phyloP scores from a whole-genome alignment of 2,797 vertebrate genomes.

The Euphonia xanthogaster region DNA sequence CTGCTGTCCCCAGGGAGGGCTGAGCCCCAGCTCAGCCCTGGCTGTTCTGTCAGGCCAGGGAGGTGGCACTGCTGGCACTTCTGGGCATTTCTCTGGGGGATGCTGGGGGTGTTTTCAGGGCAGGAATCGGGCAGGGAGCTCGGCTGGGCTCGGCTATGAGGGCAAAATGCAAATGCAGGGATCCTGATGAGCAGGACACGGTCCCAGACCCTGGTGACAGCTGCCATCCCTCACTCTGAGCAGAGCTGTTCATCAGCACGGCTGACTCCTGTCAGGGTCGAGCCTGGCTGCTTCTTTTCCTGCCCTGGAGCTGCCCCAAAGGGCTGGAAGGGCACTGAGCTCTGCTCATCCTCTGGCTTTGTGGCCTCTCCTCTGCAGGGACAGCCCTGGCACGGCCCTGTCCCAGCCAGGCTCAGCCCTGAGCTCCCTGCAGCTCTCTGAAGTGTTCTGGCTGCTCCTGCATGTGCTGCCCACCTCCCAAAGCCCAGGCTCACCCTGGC shows the following conservation, averaged over 20 bases:
- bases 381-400: fast-evolving
- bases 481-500: background rate
- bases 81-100: background rate
- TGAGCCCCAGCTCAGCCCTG: background rate
- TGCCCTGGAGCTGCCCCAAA: background rate
- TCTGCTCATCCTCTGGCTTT: fast-evolving
- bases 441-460: fast-evolving
- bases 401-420: background rate
- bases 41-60: fast-evolving
- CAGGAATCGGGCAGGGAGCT: background rate
- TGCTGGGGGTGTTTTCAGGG: background rate
- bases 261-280: fast-evolving
- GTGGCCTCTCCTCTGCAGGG: fast-evolving
- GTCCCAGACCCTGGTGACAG: background rate
- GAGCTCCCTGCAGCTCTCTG: fast-evolving
- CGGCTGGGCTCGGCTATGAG: fast-evolving
- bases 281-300: background rate
- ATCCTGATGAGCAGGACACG: fast-evolving
- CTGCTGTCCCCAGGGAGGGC: background rate
- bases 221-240: background rate
- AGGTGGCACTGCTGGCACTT: fast-evolving
- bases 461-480: background rate
- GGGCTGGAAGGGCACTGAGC: fast-evolving
- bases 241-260: fast-evolving
- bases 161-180: fast-evolving